A percentile compares a stretch with the other conserved stretches of the same genome.
phyloP scores from a whole-genome alignment of 1,140 invertebrate species.

The Diabrotica undecimpunctata region DNA sequence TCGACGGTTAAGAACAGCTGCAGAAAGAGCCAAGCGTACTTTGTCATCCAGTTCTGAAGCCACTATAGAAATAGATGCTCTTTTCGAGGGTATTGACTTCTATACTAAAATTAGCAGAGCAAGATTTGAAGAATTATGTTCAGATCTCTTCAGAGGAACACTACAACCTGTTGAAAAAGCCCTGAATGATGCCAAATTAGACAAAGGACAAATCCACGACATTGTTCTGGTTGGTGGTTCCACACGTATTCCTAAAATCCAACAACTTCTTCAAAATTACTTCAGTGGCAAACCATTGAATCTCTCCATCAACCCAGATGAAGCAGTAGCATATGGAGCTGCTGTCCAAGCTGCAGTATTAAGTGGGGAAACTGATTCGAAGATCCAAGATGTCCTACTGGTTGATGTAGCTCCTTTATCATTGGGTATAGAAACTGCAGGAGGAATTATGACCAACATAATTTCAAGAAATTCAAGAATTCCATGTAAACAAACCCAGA shows the following conservation, averaged over 20 bases:
- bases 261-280: conserved; percentile 51
- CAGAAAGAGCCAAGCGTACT: conserved; percentile 57
- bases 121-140: conserved; percentile 55
- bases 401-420: conserved; percentile 56
- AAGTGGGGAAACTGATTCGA: conserved; percentile 43
- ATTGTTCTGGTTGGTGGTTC: conserved; percentile 71
- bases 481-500: conserved; percentile 61
- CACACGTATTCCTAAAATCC: conserved; percentile 58
- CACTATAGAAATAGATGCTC: conserved; percentile 52
- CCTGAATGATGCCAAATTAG: conserved; percentile 64
- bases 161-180: conserved; percentile 57
- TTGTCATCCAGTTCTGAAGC: conserved; percentile 54
- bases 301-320: conserved; percentile 54
- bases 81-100: conserved; percentile 51
- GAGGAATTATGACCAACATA: conserved; percentile 64
- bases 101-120: conserved; percentile 55
- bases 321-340: conserved; percentile 53
- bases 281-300: conserved; percentile 52
- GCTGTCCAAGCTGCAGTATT: conserved; percentile 52
- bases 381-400: conserved; percentile 53
- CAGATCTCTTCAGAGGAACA: conserved; percentile 53
- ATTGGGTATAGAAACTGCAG: conserved; percentile 59
- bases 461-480: conserved; percentile 60
- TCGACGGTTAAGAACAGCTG: conserved; percentile 69
- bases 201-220: conserved; percentile 64